These are phyloP conservation scores for human DNA, from an alignment of 2,113 vertebrate genomes.

Conservation along the genomic window GRCh38 chr7:131248001-131248500, in stretches of 20 bases:
- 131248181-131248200: no score
- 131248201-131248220: background rate
- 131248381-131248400: background rate
- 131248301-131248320: slow-evolving; percentile 43
- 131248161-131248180: no score
- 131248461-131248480: slow-evolving; percentile 55
- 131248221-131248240: background rate
- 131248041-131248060: no score
- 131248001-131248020: no score
- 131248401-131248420: background rate
- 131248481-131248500: slow-evolving; percentile 64
- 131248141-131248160: no score
- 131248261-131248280: background rate
- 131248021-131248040: no score
- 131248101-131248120: no score
- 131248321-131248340: slow-evolving; percentile 35
- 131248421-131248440: background rate
- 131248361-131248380: background rate
- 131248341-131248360: background rate
- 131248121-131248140: no score
- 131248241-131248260: slow-evolving; percentile 16
- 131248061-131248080: no score
- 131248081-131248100: no score
- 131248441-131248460: slow-evolving; percentile 55
- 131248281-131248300: background rate